phyloP scores from a whole-genome alignment of 2,888 invertebrate species.

The Lepeophtheirus nordmannii region DNA sequence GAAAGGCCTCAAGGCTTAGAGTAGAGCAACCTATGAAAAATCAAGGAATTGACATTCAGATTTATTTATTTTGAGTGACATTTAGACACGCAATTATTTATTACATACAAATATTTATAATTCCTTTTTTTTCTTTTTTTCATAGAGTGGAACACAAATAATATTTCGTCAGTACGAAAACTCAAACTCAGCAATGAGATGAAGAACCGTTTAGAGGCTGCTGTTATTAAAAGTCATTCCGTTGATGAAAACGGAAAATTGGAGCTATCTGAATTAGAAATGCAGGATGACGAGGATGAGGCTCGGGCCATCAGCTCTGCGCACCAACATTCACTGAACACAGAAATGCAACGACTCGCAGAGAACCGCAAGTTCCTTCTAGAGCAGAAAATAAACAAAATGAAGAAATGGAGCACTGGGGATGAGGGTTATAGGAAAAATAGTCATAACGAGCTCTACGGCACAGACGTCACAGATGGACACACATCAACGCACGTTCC shows the following conservation, averaged over 20 bases:
- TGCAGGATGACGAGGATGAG: neutral
- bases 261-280: conserved; percentile 3
- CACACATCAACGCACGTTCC: conserved; percentile 25
- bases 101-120: no score
- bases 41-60: no score
- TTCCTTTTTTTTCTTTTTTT: no score
- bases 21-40: no score
- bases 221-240: conserved; percentile 30
- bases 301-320: neutral
- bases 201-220: conserved; percentile 60
- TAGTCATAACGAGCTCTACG: neutral
- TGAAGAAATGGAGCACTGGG: conserved; percentile 17
- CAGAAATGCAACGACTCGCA: conserved; percentile 59
- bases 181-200: conserved; percentile 77
- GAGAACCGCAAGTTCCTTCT: conserved; percentile 68
- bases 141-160: neutral
- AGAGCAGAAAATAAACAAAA: conserved; percentile 52
- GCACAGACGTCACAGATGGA: neutral
- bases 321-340: neutral
- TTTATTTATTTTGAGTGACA: no score
- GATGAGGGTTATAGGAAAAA: neutral
- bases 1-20: no score
- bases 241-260: conserved; percentile 26
- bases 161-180: conserved; percentile 49
- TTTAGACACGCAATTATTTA: no score